phyloP scores from a whole-genome alignment of 2,113 vertebrate genomes.

The Collichthys lucidus region DNA sequence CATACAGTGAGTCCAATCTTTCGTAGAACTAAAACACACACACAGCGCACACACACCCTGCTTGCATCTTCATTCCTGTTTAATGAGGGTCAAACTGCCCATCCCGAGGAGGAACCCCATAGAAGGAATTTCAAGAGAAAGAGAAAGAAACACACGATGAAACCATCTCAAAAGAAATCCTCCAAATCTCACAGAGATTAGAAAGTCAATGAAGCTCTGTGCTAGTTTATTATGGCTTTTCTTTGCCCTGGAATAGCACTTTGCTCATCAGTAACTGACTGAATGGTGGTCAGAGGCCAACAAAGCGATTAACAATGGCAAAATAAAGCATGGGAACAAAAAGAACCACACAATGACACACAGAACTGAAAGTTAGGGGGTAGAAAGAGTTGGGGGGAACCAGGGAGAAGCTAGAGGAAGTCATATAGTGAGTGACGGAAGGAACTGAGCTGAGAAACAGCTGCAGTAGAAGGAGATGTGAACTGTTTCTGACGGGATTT shows the following conservation, averaged over 20 bases:
- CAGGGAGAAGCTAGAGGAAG: constrained; percentile 24
- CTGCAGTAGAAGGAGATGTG: constrained; percentile 32
- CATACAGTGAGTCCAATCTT: background rate
- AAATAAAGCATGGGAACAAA: constrained; percentile 71
- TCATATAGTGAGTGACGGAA: constrained; percentile 27
- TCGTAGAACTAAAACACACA: constrained; percentile 3
- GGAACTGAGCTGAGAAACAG: constrained; percentile 52
- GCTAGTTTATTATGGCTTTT: constrained; percentile 33
- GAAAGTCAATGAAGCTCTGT: constrained; percentile 22
- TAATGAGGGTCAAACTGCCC: constrained; percentile 58
- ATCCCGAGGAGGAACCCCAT: constrained; percentile 53
- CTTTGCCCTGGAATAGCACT: constrained; percentile 40
- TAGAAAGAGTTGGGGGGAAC: constrained; percentile 48
- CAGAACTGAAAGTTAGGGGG: constrained; percentile 37
- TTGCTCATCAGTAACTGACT: constrained; percentile 54
- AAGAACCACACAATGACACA: constrained; percentile 53
- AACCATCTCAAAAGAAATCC: constrained; percentile 6
- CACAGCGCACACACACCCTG: constrained; percentile 38
- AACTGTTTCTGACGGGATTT: constrained; percentile 2
- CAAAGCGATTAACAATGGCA: constrained; percentile 66
- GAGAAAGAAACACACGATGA: constrained; percentile 1
- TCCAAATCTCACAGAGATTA: constrained; percentile 16
- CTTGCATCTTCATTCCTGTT: constrained; percentile 58
- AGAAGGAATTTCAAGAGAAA: constrained; percentile 45
- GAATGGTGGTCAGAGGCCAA: constrained; percentile 63